Conservation (phyloP, 1,140 invertebrate species). For the Agraylea sexmaculata region DNA sequence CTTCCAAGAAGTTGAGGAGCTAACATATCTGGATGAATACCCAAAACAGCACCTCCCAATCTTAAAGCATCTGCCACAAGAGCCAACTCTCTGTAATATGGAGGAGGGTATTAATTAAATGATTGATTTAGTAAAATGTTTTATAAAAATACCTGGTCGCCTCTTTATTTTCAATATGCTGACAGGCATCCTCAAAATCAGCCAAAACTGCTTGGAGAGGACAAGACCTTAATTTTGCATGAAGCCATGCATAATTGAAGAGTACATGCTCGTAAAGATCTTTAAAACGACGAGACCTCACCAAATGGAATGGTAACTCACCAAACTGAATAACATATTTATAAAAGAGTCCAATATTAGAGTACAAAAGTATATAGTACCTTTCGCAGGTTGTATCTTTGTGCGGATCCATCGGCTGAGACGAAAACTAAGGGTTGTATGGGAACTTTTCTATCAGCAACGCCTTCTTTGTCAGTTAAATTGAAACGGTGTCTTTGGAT, state of each 20-base stretch:
- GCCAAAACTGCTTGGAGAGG: conserved; percentile 87
- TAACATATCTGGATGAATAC: conserved; percentile 88
- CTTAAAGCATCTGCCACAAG: conserved; percentile 89
- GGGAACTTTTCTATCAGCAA: conserved; percentile 91
- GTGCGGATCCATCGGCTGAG: conserved; percentile 76
- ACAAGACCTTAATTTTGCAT: conserved; percentile 90
- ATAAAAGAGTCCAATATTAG: neutral
- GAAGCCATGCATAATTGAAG: conserved; percentile 96
- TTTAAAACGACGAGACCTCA: conserved; percentile 79
- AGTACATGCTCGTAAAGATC: conserved; percentile 89
- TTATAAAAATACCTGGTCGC: conserved; percentile 50
- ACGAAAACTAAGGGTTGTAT: conserved; percentile 88
- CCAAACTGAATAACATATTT: conserved; percentile 57
- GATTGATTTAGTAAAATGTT: no score
- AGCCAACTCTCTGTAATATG: conserved; percentile 65
- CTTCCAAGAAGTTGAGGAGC: conserved; percentile 89
- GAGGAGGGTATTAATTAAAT: conserved; percentile 14
- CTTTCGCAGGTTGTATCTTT: conserved; percentile 80
- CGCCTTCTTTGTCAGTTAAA: conserved; percentile 79
- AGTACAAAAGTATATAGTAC: conserved; percentile 31
- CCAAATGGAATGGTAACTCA: conserved; percentile 89
- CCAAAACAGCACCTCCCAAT: conserved; percentile 80
- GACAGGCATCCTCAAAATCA: conserved; percentile 91
- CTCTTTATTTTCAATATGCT: conserved; percentile 74
- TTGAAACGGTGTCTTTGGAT: conserved; percentile 86